Percentiles rank a stretch among this genome's conserved stretches.
Conservation (phyloP, 2,888 invertebrate genomes). For the Hoplodrina ambigua region DNA sequence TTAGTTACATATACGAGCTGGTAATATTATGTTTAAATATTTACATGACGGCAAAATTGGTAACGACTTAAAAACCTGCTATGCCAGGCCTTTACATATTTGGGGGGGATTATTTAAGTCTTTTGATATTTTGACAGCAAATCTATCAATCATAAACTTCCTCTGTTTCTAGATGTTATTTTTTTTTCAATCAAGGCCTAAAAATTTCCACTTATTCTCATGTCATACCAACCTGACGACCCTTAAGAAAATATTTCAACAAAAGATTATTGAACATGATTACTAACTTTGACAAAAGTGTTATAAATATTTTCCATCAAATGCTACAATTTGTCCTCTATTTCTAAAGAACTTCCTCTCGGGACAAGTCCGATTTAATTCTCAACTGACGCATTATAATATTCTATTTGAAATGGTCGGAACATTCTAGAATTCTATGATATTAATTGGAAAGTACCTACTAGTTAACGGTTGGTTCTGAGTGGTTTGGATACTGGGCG, state of each 20-base stretch:
- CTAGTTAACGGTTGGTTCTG: too few relatives aligned
- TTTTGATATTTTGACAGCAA: background rate
- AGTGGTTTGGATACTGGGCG: background rate
- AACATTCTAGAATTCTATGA: slow-evolving; percentile 24
- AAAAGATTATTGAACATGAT: slow-evolving; percentile 4
- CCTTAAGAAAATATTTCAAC: background rate
- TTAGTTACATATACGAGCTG: too few relatives aligned
- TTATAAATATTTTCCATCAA: slow-evolving; percentile 31
- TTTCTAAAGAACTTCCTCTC: slow-evolving; percentile 23
- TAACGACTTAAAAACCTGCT: too few relatives aligned
- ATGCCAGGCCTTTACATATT: too few relatives aligned
- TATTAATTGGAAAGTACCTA: slow-evolving; percentile 29
- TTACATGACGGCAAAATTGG: too few relatives aligned
- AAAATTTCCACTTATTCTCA: background rate
- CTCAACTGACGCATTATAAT: slow-evolving; percentile 40
- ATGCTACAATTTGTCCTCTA: slow-evolving; percentile 30
- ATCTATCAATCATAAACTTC: background rate
- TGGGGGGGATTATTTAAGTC: too few relatives aligned
- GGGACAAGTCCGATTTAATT: slow-evolving; percentile 30
- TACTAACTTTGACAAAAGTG: slow-evolving; percentile 4
- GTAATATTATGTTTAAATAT: too few relatives aligned
- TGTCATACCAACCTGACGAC: background rate
- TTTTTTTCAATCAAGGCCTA: too few relatives aligned
- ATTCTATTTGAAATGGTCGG: slow-evolving; percentile 41
- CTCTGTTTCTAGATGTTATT: too few relatives aligned